Evolutionary conservation across 1,140 invertebrate genomes (phyloP).

Genomic region (Phymastichus coffea): DNA sequence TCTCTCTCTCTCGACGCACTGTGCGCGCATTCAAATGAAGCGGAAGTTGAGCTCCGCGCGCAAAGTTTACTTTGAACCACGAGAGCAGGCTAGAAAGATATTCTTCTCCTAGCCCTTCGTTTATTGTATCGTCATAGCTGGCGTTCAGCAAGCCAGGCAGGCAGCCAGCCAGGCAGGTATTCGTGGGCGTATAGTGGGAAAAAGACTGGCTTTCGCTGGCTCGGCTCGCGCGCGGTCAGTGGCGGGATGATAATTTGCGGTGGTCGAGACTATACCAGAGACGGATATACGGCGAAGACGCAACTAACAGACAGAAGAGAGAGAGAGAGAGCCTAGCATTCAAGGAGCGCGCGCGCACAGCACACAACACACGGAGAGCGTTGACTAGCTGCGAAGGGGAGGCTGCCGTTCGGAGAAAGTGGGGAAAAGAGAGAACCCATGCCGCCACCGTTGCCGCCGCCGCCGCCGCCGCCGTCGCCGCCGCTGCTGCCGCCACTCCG

Average conservation of each 20-base stretch:
- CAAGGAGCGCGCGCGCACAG: not conserved
- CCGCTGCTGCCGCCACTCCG: conserved; percentile 6
- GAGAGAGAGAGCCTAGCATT: not conserved
- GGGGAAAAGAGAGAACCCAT: conserved; percentile 29
- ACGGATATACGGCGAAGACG: conserved; percentile 2
- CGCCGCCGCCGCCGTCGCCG: conserved; percentile 32
- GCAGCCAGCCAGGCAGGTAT: not conserved
- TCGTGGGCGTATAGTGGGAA: conserved; percentile 22
- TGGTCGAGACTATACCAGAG: not conserved
- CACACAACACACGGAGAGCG: conserved; percentile 17
- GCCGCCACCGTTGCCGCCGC: conserved; percentile 39
- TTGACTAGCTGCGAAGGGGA: conserved; percentile 14
- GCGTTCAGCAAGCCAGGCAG: not conserved
- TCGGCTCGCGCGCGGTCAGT: conserved; percentile 17
- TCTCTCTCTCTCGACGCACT: too few relatives aligned
- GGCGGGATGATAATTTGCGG: conserved; percentile 33
- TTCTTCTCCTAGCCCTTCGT: not conserved
- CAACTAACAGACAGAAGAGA: not conserved
- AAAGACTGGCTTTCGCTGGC: conserved; percentile 3
- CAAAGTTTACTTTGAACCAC: conserved; percentile 16
- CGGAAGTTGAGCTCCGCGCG: conserved; percentile 20
- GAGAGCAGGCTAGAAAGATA: not conserved
- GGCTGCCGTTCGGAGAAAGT: conserved; percentile 21
- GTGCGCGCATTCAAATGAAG: conserved; percentile 27
- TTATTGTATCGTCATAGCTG: conserved; percentile 13